A percentile compares a stretch with the other conserved stretches of the same genome.
Evolutionary conservation across 1,140 invertebrate species (phyloP).

Genomic region (Heterodera schachtii): DNA sequence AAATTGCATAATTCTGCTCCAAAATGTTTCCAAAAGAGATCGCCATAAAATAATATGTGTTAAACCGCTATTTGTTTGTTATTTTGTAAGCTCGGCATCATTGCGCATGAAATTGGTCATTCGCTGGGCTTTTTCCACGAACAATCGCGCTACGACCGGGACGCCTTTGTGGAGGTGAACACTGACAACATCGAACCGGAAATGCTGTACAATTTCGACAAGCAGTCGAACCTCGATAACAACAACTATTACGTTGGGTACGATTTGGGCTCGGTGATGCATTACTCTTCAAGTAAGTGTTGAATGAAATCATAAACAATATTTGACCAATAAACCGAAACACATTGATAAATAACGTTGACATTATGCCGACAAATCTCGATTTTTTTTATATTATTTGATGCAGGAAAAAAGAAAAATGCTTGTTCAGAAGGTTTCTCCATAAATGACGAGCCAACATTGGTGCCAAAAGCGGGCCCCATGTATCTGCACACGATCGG

Average conservation of each 20-base stretch:
- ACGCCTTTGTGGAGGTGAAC: constrained; percentile 21
- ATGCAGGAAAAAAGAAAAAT: background rate
- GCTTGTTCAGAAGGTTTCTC: background rate
- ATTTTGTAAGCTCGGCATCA: constrained; percentile 20
- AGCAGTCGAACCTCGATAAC: constrained; percentile 8
- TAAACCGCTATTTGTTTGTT: constrained; percentile 5
- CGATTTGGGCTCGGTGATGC: constrained; percentile 36
- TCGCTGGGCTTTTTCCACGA: constrained; percentile 30
- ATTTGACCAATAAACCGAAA: background rate
- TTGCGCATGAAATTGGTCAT: constrained; percentile 35
- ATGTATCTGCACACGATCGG: constrained; percentile 33
- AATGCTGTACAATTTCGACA: constrained; percentile 28
- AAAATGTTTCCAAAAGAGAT: no score
- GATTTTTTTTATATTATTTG: no score
- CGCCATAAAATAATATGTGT: no score
- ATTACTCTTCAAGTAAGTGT: constrained; percentile 24
- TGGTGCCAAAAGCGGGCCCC: constrained; percentile 6
- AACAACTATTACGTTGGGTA: constrained; percentile 12
- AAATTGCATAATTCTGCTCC: no score
- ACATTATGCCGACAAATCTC: no score
- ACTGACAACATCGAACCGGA: background rate
- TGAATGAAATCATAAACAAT: background rate
- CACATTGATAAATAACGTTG: background rate
- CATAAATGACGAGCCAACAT: no score
- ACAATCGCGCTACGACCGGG: constrained; percentile 26